These are phyloP conservation scores for Zhengitettix transpicula DNA, from an alignment of 2,888 invertebrate genomes.

Conservation along the genomic window DNA sequence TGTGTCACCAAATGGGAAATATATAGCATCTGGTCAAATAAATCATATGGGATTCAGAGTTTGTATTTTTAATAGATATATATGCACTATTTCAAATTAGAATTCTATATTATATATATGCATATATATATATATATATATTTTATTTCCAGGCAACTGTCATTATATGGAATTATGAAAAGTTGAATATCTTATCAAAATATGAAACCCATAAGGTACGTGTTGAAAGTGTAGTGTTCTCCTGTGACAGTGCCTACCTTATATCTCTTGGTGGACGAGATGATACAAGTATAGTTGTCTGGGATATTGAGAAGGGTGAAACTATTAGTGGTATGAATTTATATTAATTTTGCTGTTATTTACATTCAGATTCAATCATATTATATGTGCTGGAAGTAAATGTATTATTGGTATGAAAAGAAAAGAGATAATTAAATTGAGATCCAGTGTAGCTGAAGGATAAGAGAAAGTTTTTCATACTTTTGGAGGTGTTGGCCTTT, in stretches of 20 bases:
- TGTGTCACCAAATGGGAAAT: conserved; percentile 55
- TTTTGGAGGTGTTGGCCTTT: no score
- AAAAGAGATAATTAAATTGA: no score
- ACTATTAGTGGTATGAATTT: conserved; percentile 39
- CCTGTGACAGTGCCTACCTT: conserved; percentile 62
- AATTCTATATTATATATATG: neutral
- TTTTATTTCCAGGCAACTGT: conserved; percentile 41
- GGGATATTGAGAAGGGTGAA: conserved; percentile 47
- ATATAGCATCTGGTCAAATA: conserved; percentile 76
- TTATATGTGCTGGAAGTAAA: neutral
- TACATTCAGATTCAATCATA: no score
- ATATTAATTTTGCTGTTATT: no score
- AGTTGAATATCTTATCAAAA: conserved; percentile 39
- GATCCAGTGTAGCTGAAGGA: no score
- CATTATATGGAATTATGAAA: conserved; percentile 73
- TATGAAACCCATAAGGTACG: conserved; percentile 80
- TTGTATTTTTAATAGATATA: conserved; percentile 5
- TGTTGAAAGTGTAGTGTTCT: conserved; percentile 71
- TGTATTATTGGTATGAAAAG: neutral
- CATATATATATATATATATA: neutral
- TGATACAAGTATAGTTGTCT: conserved; percentile 75
- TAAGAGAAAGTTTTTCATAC: no score
- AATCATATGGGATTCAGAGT: conserved; percentile 83
- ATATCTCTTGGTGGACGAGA: conserved; percentile 79
- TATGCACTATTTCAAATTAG: neutral